These are phyloP conservation scores for Chaetorhynchus papuensis DNA, from an alignment of 2,113 vertebrate genomes.

Conservation along the genomic window DNA sequence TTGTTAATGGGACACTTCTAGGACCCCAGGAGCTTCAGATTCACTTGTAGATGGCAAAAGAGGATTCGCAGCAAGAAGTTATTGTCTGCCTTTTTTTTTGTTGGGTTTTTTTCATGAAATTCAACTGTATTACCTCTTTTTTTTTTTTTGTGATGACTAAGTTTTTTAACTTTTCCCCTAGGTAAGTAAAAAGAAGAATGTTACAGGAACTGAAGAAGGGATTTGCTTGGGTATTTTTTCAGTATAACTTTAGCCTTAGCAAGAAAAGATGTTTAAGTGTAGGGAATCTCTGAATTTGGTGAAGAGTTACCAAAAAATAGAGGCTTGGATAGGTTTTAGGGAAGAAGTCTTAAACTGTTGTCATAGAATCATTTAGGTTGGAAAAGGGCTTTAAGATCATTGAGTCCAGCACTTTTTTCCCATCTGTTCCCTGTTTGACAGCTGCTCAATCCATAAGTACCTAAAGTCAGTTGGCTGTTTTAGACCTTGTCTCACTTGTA, in stretches of 20 bases:
- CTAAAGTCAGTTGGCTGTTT: not conserved
- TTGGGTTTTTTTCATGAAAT: fast-evolving
- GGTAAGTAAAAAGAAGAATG: not conserved
- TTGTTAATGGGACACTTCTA: not conserved
- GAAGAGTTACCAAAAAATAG: not conserved
- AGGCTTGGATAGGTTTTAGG: not conserved
- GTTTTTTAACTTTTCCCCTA: not conserved
- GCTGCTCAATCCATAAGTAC: not conserved
- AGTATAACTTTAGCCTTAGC: not conserved
- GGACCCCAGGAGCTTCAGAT: not conserved
- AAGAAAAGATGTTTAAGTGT: not conserved
- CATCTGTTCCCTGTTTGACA: not conserved
- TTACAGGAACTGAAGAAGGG: not conserved
- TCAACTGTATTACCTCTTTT: not conserved
- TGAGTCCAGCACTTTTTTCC: not conserved
- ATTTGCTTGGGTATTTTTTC: not conserved
- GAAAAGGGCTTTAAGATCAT: not conserved
- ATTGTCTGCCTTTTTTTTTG: not conserved
- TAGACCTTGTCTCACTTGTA: not conserved
- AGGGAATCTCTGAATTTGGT: not conserved
- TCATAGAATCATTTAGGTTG: not conserved
- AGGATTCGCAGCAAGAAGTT: not conserved
- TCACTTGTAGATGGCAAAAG: not conserved
- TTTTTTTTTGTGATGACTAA: not conserved
- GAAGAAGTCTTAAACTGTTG: not conserved